Base-by-base conservation (phyloP, 2,113 vertebrate species). In the Callorhinus ursinus region DNA sequence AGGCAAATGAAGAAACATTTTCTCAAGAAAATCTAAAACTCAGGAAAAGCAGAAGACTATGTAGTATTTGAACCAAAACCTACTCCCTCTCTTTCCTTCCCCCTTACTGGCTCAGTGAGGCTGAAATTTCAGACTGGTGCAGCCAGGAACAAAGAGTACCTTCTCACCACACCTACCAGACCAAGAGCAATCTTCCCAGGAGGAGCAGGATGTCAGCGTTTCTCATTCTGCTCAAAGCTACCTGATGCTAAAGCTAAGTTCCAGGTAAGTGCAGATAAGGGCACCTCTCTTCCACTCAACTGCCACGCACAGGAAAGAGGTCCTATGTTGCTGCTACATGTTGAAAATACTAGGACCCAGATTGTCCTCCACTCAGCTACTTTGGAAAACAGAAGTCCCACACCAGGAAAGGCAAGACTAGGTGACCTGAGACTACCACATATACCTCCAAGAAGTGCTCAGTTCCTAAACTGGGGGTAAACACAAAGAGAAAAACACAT, bases 21-120 rank as follows among this genome's bases (percentile, higher is more conserved):
- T 63, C 15, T 93, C 65, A 96, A 92, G 84, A 93, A 96, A 88
- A 74, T 82, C n/a, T 84, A 84, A 77, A 90, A 94, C 8, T 94
- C 63, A 71, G 42, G 72, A 92, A 87, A 85, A 92, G 86, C 61
- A 61, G 51, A 90, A 86, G 21, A 95, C 31, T 91, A 49, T 33
- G 42, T 39, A 33, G 39, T 87, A 63, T 81, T 19, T 28, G 42
- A 86, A 87, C n/a, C 57, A 93, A 96, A 88, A 81, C 28, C 74
- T 72, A 39, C 53, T 46, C 57, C 24, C 7, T 83, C 53, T 86
- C 39, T 63, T 49, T 51, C 33, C 24, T 5, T 63, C 24, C 42
- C 19, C 0, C n/a, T 82, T 51, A 42, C 31, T 31, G 19, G 46
- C 28, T 83, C 14, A 36, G 4, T 65, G 49, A 83, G 39, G 74